A percentile compares a stretch with the other conserved stretches of the same genome.
Evolutionary conservation across 2,888 invertebrate species (phyloP).

Genomic region (Eledone cirrhosa): DNA sequence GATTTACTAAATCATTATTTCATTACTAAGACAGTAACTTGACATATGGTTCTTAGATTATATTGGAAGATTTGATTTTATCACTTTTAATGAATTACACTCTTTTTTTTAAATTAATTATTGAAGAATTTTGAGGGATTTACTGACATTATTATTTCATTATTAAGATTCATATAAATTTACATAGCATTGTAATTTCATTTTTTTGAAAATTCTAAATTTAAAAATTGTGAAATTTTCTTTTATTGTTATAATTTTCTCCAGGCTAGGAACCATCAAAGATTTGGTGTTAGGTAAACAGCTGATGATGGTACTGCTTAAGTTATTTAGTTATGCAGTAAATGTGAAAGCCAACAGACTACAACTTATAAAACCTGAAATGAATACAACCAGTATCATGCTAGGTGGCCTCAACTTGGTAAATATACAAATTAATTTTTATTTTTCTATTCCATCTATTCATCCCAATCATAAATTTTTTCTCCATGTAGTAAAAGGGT

Average conservation of each 20-base stretch:
- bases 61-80: too few species aligned
- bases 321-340: slow-evolving; percentile 87
- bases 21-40: too few species aligned
- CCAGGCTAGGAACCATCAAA: slow-evolving; percentile 81
- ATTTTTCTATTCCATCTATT: neutral
- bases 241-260: neutral
- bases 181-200: neutral
- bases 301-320: slow-evolving; percentile 86
- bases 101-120: too few species aligned
- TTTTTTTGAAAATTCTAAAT: neutral
- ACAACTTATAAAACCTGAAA: slow-evolving; percentile 84
- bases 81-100: too few species aligned
- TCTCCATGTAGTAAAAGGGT: too few species aligned
- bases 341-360: slow-evolving; percentile 86
- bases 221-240: neutral
- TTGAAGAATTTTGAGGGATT: too few species aligned
- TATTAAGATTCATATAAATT: too few species aligned
- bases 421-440: slow-evolving; percentile 37
- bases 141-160: too few species aligned
- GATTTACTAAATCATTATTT: too few species aligned
- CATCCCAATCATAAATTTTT: too few species aligned
- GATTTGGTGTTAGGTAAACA: slow-evolving; percentile 88
- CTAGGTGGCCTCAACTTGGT: slow-evolving; percentile 79
- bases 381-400: slow-evolving; percentile 69
- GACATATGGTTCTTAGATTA: too few species aligned